These are phyloP conservation scores for Mesorhabditis spiculigera DNA, from an alignment of 2,888 invertebrate genomes.

Conservation along the genomic window DNA sequence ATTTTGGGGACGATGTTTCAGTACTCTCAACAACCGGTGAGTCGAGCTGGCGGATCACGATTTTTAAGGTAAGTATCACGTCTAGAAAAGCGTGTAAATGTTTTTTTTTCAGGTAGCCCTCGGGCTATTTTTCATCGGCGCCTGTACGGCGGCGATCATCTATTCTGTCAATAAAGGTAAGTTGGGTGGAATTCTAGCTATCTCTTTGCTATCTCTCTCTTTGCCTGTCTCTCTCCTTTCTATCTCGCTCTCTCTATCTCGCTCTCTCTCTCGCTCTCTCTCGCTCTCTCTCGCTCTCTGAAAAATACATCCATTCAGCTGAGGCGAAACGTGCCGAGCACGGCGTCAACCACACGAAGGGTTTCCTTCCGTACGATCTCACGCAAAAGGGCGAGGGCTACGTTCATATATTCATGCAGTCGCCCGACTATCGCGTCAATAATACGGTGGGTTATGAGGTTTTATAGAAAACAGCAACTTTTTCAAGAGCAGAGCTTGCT, in stretches of 20 bases:
- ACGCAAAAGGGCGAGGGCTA: not conserved
- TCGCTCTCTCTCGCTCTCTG: too few species aligned
- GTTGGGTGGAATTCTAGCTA: not conserved
- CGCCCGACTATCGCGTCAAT: too few species aligned
- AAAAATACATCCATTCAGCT: not conserved
- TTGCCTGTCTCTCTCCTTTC: too few species aligned
- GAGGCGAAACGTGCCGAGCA: not conserved
- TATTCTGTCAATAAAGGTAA: conserved; percentile 1
- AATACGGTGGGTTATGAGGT: too few species aligned
- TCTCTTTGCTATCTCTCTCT: too few species aligned
- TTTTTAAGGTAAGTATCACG: not conserved
- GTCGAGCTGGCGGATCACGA: conserved; percentile 2
- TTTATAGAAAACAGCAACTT: too few species aligned
- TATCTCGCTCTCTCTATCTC: too few species aligned
- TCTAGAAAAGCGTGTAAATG: too few species aligned
- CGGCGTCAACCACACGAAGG: not conserved
- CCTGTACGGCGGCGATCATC: conserved; percentile 5
- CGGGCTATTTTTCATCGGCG: not conserved
- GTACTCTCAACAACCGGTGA: not conserved
- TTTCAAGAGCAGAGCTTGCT: too few species aligned
- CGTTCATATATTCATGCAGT: too few species aligned
- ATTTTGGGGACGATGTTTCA: conserved; percentile 6
- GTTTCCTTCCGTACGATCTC: not conserved
- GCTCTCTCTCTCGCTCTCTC: too few species aligned
- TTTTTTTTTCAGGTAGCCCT: not conserved